Evolutionary conservation across 2,888 invertebrate genomes (phyloP).

Genomic region (Trisateles emortualis): DNA sequence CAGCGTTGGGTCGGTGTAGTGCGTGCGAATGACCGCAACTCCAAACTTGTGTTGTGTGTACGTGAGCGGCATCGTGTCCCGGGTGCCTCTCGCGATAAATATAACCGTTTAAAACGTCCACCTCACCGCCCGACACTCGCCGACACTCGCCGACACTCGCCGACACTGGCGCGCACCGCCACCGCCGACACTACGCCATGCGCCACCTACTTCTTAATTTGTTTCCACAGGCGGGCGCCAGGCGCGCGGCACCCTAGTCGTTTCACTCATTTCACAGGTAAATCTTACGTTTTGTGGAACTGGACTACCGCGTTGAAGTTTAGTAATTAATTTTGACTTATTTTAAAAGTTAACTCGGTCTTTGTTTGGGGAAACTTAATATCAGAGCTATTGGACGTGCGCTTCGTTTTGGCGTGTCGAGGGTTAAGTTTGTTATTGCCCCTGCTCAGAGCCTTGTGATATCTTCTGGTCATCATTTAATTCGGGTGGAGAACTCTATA

Average conservation of each 20-base stretch:
- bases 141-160: constrained; percentile 9
- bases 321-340: constrained; percentile 15
- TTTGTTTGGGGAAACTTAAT: constrained; percentile 1
- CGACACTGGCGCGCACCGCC: constrained; percentile 5
- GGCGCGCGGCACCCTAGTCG: constrained; percentile 46
- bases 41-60: constrained; percentile 46
- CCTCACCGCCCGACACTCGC: constrained; percentile 7
- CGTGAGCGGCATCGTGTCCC: constrained; percentile 54
- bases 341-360: not conserved
- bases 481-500: no score
- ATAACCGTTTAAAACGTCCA: constrained; percentile 48
- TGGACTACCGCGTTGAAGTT: constrained; percentile 7
- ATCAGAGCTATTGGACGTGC: not conserved
- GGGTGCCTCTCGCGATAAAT: constrained; percentile 46
- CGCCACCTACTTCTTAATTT: constrained; percentile 58
- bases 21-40: constrained; percentile 40
- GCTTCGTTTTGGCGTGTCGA: no score
- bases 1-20: constrained; percentile 18
- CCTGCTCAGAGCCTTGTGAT: no score
- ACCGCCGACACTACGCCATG: constrained; percentile 16
- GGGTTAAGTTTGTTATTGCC: no score
- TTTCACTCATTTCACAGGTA: constrained; percentile 50
- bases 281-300: constrained; percentile 21
- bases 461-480: no score
- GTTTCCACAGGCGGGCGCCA: constrained; percentile 51